A percentile compares a stretch with the other conserved stretches of the same genome.
Conservation (phyloP, 1,140 invertebrate genomes). For the Drosophila virilis region DNA sequence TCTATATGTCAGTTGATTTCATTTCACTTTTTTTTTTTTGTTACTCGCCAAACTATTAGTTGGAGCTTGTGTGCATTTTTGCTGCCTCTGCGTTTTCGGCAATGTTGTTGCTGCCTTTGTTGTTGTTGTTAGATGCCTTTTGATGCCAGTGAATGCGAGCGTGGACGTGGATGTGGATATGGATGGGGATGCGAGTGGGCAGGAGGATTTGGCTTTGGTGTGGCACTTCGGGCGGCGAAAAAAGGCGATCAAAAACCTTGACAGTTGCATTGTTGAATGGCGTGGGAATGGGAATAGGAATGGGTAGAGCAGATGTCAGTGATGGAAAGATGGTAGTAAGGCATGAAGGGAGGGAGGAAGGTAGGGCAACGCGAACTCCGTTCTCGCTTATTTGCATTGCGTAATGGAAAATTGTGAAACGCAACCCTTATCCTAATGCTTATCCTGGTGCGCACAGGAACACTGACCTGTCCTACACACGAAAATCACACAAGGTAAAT, state of each 20-base stretch:
- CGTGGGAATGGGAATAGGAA: conserved; percentile 29
- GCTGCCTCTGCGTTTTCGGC: conserved; percentile 15
- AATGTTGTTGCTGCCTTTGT: conserved; percentile 11
- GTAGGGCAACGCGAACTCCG: background rate
- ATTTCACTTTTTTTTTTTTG: conserved; percentile 75
- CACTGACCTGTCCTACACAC: conserved; percentile 71
- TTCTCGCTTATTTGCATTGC: conserved; percentile 71
- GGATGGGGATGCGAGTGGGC: background rate
- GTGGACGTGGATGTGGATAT: conserved; percentile 1
- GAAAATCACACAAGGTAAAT: conserved; percentile 50
- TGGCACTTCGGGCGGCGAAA: conserved; percentile 16
- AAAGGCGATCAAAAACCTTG: conserved; percentile 64
- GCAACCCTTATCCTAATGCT: conserved; percentile 39
- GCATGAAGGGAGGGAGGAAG: background rate
- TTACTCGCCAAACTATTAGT: conserved; percentile 72
- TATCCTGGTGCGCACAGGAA: conserved; percentile 31
- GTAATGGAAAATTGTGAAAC: conserved; percentile 62
- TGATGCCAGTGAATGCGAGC: conserved; percentile 52
- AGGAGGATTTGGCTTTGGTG: conserved; percentile 1
- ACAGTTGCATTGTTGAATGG: conserved; percentile 75
- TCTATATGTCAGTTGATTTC: conserved; percentile 82
- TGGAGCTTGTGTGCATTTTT: conserved; percentile 53
- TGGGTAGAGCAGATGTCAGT: background rate
- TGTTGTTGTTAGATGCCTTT: conserved; percentile 38
- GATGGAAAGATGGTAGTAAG: background rate